Base-by-base conservation (phyloP, 2,797 vertebrate species). In the Okamejei kenojei region DNA sequence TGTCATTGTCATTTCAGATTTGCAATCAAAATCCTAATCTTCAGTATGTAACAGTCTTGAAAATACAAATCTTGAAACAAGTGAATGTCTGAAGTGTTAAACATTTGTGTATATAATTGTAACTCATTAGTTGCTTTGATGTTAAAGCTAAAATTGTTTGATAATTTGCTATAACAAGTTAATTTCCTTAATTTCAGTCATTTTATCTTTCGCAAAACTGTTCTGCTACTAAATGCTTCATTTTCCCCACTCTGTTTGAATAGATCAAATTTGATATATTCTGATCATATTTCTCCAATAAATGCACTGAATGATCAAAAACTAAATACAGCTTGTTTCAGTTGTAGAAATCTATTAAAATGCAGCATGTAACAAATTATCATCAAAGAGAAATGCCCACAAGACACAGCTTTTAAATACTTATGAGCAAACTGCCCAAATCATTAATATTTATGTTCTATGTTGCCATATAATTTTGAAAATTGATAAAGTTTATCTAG, bases 371-470 rank as follows among this genome's bases (percentile, higher is more conserved):
- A 91, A 65, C 71, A 91, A 91, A 91, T 71, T 91, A 91, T 91
- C 38, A 54, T 82, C 90, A 74, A 15, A 92, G 90, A 71, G 90
- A 74, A 92, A 76, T 76, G 90, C 90, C 76, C 73, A 92, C 71
- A 92, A 76, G 90, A 92, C 90, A 76, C 90, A 92, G 38, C 68
- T 76, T 92, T 92, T 92, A 54, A 92, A 92, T 92, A 26, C 38
- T 54, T 74, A 58, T n/a, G 38, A 74, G 38, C 45, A 6, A 76
- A 71, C 71, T 76, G 71, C 71, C 71, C 74, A 92, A 88, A 23
- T 23, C 38, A 58, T 92, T 7, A 23, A 54, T 73, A 76, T 76
- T 76, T 71, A 92, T 32, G 7, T 58, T 74, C 74, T 54, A 76
- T 29, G 21, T 45, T 92, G 73, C 35, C 71, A 92, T 92, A 74